A percentile compares a stretch with the other conserved stretches of the same genome.
Evolutionary conservation across 1,140 invertebrate species (phyloP).

Genomic region (Epicauta chinensis): DNA sequence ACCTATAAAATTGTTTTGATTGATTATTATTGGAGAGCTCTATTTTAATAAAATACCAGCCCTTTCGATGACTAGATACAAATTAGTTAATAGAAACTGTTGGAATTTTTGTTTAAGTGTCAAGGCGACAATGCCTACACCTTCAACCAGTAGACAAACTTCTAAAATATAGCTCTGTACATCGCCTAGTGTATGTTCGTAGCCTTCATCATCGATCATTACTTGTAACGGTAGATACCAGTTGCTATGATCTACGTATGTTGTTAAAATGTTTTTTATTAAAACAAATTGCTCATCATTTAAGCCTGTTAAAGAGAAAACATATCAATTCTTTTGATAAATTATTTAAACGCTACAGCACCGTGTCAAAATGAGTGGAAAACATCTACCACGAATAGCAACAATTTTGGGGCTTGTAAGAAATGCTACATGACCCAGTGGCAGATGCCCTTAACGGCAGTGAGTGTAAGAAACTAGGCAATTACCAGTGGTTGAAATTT

Average conservation of each 20-base stretch:
- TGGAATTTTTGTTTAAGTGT: slow-evolving; percentile 47
- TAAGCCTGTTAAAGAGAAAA: slow-evolving; percentile 6
- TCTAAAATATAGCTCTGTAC: slow-evolving; percentile 55
- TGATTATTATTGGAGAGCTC: too few species aligned
- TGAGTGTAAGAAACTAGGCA: too few species aligned
- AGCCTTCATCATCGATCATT: slow-evolving; percentile 9
- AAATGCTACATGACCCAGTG: too few species aligned
- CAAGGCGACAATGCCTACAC: slow-evolving; percentile 52
- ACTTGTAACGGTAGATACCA: slow-evolving; percentile 54
- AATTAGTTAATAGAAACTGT: slow-evolving; percentile 52
- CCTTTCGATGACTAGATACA: slow-evolving; percentile 61
- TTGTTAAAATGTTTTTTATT: slow-evolving; percentile 46
- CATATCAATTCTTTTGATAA: slow-evolving; percentile 2
- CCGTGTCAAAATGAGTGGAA: too few species aligned
- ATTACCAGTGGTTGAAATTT: too few species aligned
- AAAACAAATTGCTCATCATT: slow-evolving; percentile 30
- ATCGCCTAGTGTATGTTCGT: slow-evolving; percentile 40
- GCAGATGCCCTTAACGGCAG: too few species aligned
- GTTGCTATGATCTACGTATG: slow-evolving; percentile 48
- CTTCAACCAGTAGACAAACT: slow-evolving; percentile 56
- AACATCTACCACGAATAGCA: too few species aligned
- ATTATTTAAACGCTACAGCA: too few species aligned
- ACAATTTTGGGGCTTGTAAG: too few species aligned
- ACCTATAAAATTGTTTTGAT: slow-evolving; percentile 41
- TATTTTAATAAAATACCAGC: slow-evolving; percentile 47